Evolutionary conservation across 2,797 vertebrate genomes (phyloP).

Genomic region (Sciaenops ocellatus): DNA sequence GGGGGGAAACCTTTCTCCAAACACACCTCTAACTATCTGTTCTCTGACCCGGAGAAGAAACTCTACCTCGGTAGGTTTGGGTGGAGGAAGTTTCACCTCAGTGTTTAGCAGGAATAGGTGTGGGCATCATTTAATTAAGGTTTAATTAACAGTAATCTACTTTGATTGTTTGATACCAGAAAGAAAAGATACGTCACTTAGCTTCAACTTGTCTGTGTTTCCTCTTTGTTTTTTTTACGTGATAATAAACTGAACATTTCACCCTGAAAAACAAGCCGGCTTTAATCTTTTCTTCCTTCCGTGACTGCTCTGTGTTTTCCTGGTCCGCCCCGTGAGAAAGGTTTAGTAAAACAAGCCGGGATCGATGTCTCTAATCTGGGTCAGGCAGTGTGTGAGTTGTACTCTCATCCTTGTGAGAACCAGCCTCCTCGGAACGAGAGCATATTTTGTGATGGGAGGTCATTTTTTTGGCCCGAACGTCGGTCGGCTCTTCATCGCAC

Average conservation of each 20-base stretch:
- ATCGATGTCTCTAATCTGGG: slow-evolving; percentile 51
- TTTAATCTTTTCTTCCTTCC: neutral
- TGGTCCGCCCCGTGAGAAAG: neutral
- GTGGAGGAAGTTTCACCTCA: neutral
- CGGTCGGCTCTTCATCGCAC: slow-evolving; percentile 8
- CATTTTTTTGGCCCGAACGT: slow-evolving; percentile 10
- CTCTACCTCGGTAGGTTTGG: neutral
- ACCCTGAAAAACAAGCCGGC: neutral
- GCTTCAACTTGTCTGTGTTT: too few species aligned
- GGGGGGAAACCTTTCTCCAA: neutral
- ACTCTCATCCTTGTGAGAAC: slow-evolving; percentile 50
- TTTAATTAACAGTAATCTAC: neutral
- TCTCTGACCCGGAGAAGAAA: slow-evolving; percentile 6
- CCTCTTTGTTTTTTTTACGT: neutral
- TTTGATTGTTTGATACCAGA: neutral
- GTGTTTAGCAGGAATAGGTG: neutral
- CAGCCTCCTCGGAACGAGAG: slow-evolving; percentile 8
- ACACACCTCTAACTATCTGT: neutral
- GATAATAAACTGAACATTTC: neutral
- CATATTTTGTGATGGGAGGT: slow-evolving; percentile 57
- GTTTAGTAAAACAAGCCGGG: slow-evolving; percentile 1
- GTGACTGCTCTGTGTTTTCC: neutral
- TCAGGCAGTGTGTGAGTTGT: slow-evolving; percentile 44
- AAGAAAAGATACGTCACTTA: neutral
- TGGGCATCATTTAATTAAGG: neutral